Base-by-base conservation (phyloP, 2,113 vertebrate species). In the Orthonyx spaldingii region DNA sequence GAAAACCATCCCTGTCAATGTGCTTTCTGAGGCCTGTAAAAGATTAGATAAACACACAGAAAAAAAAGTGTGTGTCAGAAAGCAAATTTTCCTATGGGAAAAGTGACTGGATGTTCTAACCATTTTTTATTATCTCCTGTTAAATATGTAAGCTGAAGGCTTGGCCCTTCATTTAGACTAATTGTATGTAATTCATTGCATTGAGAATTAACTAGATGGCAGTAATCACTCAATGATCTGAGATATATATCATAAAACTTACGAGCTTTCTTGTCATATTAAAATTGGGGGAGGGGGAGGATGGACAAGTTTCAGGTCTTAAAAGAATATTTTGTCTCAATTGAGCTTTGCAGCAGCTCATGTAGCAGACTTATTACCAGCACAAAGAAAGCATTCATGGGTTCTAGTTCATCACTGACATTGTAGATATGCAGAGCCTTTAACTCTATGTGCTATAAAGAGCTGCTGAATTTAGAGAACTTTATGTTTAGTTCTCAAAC, bases 161-260 rank as follows among this genome's bases (percentile, higher is more conserved):
- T 89, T 94, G 82, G 47, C 13, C 60, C 27, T 87, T 86, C 57
- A 16, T 76, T 93, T 84, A 61, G 83, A 33, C 32, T 76, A 41
- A 60, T 44, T 90, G 27, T 42, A 30, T 64, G 37, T 66, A 92
- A 89, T 57, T 80, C 44, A 65, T 90, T 95, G 61, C 90, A 59
- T 33, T 39, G 35, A 80, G 69, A 82, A 74, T 77, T 71, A 93
- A 93, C 90, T 90, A 97, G 92, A 55, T 90, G 65, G 85, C 96
- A 95, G 84, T 92, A 97, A 96, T 90, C 84, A 86, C 91, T 76
- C 84, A 65, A 2, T 42, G 65, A 90, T 92, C 68, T 81, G 32
- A 74, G 44, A 84, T 20, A 2, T 42, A 57, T 26, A 77, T 86
- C 21, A 56, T 81, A 70, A 90, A 78, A 41, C 6, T 66, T 77